Evolutionary conservation across 2,797 vertebrate genomes (phyloP), one percentile per base, ranked within the genome.

Genomic region (Betta splendens): DNA sequence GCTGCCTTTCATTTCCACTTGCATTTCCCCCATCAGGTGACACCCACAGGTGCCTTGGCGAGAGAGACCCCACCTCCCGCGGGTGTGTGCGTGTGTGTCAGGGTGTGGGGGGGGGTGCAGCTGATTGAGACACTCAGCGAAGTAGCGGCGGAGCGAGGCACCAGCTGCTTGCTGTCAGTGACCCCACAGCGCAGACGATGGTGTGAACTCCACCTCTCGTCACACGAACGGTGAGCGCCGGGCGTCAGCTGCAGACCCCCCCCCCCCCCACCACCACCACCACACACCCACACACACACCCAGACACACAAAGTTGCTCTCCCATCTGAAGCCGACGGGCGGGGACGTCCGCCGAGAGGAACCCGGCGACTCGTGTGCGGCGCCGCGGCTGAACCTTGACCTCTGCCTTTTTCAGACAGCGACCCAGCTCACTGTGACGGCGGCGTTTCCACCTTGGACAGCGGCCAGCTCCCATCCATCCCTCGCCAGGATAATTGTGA

Each of bases 1-100:
- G 90, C 89, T 92, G 90, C 85, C 87, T 87, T 89, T 92, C 89
- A 89, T 87, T 89, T 89, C 81, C 80, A 84, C 86, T 91, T 91
- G 81, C 87, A 75, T 79, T 83, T 84, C 72, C 74, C 85, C 75
- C 75, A 67, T 91, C 90, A 92, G 90, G 90, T 92, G 89, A 91
- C 86, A 91, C 89, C 91, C 89, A 90, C 85, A 91, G 90, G 91
- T 92, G 91, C 85, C 84, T 64, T 35, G 71, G 81, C 50, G 77
- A 85, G 73, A 71, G 73, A 75, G 81, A 83, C 74, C 78, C 78
- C 56, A 45, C 78, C 70, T 78, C 85, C 87, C 64, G 64, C 64
- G 75, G 85, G 75, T 33, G 66, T 39, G 62, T 72, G 71, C 7
- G 54, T 49, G 75, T 72, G 50, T n/a, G n/a, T n/a, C n/a, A n/a